Evolutionary conservation across 2,797 vertebrate genomes (phyloP).

Genomic region (Hoplostethus mediterraneus): DNA sequence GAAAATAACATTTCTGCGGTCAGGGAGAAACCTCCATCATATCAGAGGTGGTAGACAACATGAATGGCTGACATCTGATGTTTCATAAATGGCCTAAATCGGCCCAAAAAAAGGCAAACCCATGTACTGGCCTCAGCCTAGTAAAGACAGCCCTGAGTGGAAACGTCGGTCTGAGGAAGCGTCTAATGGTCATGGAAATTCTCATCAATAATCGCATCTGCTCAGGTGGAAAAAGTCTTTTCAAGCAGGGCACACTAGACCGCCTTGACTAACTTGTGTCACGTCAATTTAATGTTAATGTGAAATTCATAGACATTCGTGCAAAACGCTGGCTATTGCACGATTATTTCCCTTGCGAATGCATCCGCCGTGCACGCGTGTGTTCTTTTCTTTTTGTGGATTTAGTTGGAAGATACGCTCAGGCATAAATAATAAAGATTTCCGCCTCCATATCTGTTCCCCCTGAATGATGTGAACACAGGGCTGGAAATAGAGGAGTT

Average conservation of each 20-base stretch:
- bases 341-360: constrained; percentile 10
- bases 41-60: constrained; percentile 9
- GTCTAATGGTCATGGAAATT: constrained; percentile 15
- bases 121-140: background rate
- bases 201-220: constrained; percentile 59
- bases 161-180: background rate
- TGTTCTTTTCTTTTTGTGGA: background rate
- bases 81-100: constrained; percentile 18
- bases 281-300: constrained; percentile 51
- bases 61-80: constrained; percentile 7
- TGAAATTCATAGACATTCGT: constrained; percentile 19
- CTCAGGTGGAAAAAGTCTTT: constrained; percentile 57
- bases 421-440: too few species aligned
- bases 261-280: constrained; percentile 31
- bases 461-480: too few species aligned
- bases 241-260: constrained; percentile 46
- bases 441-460: too few species aligned
- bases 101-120: background rate
- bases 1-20: too few species aligned
- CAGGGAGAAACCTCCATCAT: too few species aligned
- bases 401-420: too few species aligned
- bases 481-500: too few species aligned
- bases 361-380: background rate
- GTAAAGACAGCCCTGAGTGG: too few species aligned
- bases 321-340: constrained; percentile 8